Conservation (phyloP, 2,888 invertebrate genomes). For the Papilio protenor region DNA sequence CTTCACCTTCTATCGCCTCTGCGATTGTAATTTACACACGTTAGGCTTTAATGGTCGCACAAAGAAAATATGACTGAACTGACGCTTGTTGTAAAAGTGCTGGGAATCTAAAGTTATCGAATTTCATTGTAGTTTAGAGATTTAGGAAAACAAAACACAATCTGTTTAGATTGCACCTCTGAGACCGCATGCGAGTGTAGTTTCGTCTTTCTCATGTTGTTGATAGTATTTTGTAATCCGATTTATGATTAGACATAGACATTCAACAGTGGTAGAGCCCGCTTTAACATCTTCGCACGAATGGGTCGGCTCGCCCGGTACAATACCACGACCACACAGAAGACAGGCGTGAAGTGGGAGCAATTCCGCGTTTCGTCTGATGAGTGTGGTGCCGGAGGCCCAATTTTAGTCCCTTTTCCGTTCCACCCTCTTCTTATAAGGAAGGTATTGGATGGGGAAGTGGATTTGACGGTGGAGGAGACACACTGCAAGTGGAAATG, state of each 20-base stretch:
- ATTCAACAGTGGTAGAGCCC: too few relatives aligned
- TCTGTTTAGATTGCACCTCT: background rate
- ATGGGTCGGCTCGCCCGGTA: too few relatives aligned
- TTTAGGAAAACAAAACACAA: constrained; percentile 9
- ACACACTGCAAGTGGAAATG: too few relatives aligned
- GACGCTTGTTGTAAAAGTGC: background rate
- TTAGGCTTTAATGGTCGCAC: background rate
- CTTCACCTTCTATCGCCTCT: background rate
- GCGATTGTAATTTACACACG: background rate
- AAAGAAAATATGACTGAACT: background rate
- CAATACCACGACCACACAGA: too few relatives aligned
- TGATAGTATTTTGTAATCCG: background rate
- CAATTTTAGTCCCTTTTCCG: too few relatives aligned
- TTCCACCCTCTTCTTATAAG: too few relatives aligned
- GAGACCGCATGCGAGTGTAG: background rate
- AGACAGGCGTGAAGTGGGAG: too few relatives aligned
- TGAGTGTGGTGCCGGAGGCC: too few relatives aligned
- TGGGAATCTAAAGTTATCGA: constrained; percentile 5
- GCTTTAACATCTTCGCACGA: too few relatives aligned
- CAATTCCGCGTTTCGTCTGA: too few relatives aligned
- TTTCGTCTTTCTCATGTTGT: background rate
- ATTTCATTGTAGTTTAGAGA: background rate
- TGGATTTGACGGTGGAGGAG: too few relatives aligned
- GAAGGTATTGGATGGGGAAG: too few relatives aligned
- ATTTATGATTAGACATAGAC: background rate